Evolutionary conservation across 2,113 vertebrate species (phyloP), one percentile per base, ranked within the genome.

Genomic region (Chamaea fasciata): DNA sequence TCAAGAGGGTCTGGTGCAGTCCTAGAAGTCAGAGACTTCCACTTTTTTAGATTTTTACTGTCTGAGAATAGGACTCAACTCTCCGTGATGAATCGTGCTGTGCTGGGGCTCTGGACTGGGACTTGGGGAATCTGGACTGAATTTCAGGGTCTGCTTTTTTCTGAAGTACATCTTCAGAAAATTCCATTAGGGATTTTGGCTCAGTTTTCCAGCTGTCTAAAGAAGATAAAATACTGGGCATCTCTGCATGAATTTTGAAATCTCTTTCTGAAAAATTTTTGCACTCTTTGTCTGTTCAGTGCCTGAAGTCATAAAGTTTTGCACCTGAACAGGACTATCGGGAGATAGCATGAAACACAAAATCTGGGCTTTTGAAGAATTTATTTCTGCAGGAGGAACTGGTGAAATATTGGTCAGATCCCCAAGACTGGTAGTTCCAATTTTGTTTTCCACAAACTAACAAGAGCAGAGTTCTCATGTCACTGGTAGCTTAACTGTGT

Each of bases 131-230:
- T 70, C 62, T 76, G 62, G n/a, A 68, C 49, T 92, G 21, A 83
- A 79, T 83, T 93, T 78, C 57, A 62, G 74, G 13, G 20, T 76
- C 52, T 91, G 13, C 1, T 67, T 83, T 87, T 89, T 37, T 31
- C n/a, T 91, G 37, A 88, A 77, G 47, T 83, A 42, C 19, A 69
- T 67, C 50, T 79, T 70, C 4, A 78, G 31, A 73, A 75, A 92
- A 59, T 80, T 80, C 52, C 56, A 26, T 70, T 80, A 56, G 47
- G 41, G 39, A 74, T 88, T 83, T 63, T 56, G 50, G 33, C 73
- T 95, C n/a, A 18, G 50, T 85, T 95, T 92, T 79, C 44, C 55
- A 86, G 15, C 42, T 94, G 55, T 90, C 75, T 83, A 78, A 93
- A 52, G 62, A 87, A 95, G 90, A 92, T 88, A 83, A 91, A 92